Conservation (phyloP, 2,113 vertebrate species). For the Engystomops pustulosus region DNA sequence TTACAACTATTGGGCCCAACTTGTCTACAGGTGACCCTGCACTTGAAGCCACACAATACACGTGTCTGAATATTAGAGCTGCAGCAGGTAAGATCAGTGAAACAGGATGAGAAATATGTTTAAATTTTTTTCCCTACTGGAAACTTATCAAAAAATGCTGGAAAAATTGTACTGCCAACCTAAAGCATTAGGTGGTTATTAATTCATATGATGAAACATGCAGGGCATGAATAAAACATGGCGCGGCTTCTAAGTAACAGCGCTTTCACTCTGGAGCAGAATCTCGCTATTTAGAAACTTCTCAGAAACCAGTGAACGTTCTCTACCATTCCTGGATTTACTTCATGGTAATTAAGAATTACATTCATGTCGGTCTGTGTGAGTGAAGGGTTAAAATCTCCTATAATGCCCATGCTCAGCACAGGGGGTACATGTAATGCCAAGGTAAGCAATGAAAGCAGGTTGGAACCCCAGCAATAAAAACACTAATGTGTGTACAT, state of each 20-base stretch:
- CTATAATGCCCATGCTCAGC: too few relatives aligned
- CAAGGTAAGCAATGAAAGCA: too few relatives aligned
- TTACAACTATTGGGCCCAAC: not conserved
- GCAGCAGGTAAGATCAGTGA: not conserved
- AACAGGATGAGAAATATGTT: not conserved
- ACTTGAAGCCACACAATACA: not conserved
- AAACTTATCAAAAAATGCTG: slow-evolving; percentile 39
- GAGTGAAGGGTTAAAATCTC: not conserved
- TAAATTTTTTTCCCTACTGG: slow-evolving; percentile 2
- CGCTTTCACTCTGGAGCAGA: not conserved
- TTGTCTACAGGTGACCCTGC: not conserved
- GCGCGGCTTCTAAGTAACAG: not conserved
- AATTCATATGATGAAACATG: slow-evolving; percentile 48
- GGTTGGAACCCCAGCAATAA: too few relatives aligned
- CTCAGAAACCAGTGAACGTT: not conserved
- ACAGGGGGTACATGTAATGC: too few relatives aligned
- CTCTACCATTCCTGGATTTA: not conserved
- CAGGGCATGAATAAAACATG: slow-evolving; percentile 45
- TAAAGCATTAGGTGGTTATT: slow-evolving; percentile 17
- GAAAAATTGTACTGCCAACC: slow-evolving; percentile 30
- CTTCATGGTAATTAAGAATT: not conserved
- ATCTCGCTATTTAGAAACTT: not conserved
- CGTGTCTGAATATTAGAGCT: not conserved
- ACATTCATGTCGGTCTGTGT: not conserved
- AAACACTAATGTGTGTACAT: too few relatives aligned